Conservation (phyloP, 2,888 invertebrate genomes). For the Sinohyriopsis cumingii region DNA sequence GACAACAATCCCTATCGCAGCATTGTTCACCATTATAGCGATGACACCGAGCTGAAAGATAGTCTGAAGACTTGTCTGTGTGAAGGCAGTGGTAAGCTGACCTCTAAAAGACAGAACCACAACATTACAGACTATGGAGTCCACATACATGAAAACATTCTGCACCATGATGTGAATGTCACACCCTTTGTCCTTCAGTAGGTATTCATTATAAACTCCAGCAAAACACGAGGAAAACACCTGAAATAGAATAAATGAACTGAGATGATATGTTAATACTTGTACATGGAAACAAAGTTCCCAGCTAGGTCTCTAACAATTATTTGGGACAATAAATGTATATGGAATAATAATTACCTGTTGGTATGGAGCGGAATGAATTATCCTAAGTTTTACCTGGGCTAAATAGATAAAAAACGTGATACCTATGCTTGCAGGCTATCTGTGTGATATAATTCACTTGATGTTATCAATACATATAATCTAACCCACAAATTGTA, state of each 20-base stretch:
- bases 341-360: no score
- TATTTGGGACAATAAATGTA: no score
- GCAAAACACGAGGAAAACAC: conserved; percentile 93
- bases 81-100: conserved; percentile 78
- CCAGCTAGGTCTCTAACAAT: no score
- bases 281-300: conserved; percentile 25
- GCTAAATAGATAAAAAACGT: no score
- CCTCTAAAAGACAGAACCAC: conserved; percentile 81
- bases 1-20: conserved; percentile 92
- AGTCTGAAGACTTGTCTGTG: conserved; percentile 69
- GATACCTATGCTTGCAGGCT: no score
- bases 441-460: no score
- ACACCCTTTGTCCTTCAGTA: conserved; percentile 88
- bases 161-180: conserved; percentile 92
- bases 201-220: conserved; percentile 95
- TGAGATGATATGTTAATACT: conserved; percentile 16
- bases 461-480: no score
- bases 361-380: no score
- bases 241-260: conserved; percentile 74
- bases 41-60: conserved; percentile 78
- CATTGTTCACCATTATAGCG: conserved; percentile 89
- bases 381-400: no score
- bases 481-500: no score
- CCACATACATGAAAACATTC: conserved; percentile 95
- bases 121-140: conserved; percentile 94